Conservation (phyloP, 1,140 invertebrate species). For the Aricia agestis region DNA sequence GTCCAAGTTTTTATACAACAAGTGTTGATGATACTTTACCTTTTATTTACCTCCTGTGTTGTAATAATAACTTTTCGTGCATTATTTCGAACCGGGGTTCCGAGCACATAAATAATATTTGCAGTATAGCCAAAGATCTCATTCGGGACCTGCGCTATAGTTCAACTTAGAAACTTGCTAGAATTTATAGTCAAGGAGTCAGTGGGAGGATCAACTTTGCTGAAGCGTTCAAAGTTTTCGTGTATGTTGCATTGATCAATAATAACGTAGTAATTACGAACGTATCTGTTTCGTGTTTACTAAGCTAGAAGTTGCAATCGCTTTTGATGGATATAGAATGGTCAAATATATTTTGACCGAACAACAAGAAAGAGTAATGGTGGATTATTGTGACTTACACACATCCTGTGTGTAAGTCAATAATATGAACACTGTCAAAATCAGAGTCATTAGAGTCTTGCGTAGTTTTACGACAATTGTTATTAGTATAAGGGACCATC, state of each 20-base stretch:
- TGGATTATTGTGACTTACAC: too few species aligned
- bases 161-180: conserved; percentile 15
- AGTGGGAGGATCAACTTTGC: conserved; percentile 5
- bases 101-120: conserved; percentile 13
- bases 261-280: background rate
- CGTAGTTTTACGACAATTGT: too few species aligned
- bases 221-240: conserved; percentile 5
- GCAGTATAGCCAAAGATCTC: conserved; percentile 12
- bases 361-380: too few species aligned
- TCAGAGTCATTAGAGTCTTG: too few species aligned
- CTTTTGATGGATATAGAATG: too few species aligned
- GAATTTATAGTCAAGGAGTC: conserved; percentile 15
- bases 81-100: background rate
- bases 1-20: too few species aligned
- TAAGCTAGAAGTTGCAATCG: too few species aligned
- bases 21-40: background rate
- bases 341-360: too few species aligned
- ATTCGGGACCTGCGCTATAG: conserved; percentile 11
- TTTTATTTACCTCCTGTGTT: background rate
- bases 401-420: too few species aligned
- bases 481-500: too few species aligned
- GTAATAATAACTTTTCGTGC: conserved; percentile 5
- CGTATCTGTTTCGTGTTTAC: background rate
- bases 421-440: too few species aligned
- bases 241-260: conserved; percentile 5